Conservation (phyloP, 2,888 invertebrate species). For the Oasisia sp. region DNA sequence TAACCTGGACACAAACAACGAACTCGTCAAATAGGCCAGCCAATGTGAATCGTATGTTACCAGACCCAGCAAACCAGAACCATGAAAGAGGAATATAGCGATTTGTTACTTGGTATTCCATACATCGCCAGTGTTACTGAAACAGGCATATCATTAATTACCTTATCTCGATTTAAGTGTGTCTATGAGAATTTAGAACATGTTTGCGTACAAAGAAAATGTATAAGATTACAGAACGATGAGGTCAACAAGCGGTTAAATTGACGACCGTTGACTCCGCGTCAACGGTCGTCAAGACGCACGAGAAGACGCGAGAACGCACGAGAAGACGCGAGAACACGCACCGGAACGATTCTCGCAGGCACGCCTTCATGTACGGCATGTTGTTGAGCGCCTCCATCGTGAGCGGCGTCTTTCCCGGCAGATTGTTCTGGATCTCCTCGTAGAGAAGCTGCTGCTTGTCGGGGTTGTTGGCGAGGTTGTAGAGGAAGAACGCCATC, state of each 20-base stretch:
- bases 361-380: conserved; percentile 51
- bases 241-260: background rate
- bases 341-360: conserved; percentile 50
- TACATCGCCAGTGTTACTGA: background rate
- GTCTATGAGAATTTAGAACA: background rate
- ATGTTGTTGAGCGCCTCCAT: conserved; percentile 40
- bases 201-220: background rate
- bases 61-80: background rate
- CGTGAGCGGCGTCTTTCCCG: conserved; percentile 34
- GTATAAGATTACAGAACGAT: background rate
- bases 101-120: background rate
- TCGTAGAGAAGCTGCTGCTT: conserved; percentile 44
- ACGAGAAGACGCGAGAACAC: background rate
- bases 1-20: conserved; percentile 29
- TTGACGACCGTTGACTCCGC: background rate
- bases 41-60: background rate
- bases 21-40: background rate
- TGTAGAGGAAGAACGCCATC: conserved; percentile 50
- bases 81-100: background rate
- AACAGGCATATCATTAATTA: background rate
- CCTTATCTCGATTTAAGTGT: background rate
- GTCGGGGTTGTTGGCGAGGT: conserved; percentile 45
- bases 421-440: conserved; percentile 44
- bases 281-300: background rate
- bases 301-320: background rate